phyloP scores from a whole-genome alignment of 2,888 invertebrate genomes.

The Eupithecia vulgata region DNA sequence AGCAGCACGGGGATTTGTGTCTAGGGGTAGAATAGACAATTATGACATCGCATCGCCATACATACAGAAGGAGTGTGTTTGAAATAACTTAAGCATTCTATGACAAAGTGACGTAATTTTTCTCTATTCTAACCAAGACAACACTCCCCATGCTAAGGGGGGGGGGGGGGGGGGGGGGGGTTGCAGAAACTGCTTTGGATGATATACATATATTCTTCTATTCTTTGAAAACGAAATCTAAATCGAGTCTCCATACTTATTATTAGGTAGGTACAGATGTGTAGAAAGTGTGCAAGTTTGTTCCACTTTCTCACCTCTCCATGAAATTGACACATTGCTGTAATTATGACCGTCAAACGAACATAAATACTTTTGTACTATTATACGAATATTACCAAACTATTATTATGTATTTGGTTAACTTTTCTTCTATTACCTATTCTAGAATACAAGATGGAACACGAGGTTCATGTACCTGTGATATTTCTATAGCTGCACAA shows the following conservation, averaged over 20 bases:
- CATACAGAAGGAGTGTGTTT: too few species aligned
- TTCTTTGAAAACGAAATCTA: constrained; percentile 16
- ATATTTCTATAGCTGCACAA: neutral
- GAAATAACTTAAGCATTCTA: too few species aligned
- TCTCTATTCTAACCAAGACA: too few species aligned
- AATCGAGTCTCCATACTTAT: constrained; percentile 13
- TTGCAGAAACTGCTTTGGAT: constrained; percentile 74
- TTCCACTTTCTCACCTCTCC: constrained; percentile 32
- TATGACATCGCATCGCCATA: too few species aligned
- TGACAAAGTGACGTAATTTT: too few species aligned
- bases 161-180: too few species aligned
- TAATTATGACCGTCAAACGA: constrained; percentile 12
- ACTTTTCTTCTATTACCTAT: neutral
- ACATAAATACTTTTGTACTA: neutral
- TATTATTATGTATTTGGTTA: too few species aligned
- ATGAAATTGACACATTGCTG: constrained; percentile 26
- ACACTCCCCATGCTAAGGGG: too few species aligned
- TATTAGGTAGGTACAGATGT: constrained; percentile 32
- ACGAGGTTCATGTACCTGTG: neutral
- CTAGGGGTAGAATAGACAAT: too few species aligned
- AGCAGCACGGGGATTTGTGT: too few species aligned
- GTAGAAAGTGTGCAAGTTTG: constrained; percentile 33
- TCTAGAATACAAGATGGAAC: neutral
- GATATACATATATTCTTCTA: neutral
- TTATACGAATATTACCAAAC: neutral